These are phyloP conservation scores for Chaetogeoica ovagalla DNA, from an alignment of 2,888 invertebrate genomes.

Conservation along the genomic window DNA sequence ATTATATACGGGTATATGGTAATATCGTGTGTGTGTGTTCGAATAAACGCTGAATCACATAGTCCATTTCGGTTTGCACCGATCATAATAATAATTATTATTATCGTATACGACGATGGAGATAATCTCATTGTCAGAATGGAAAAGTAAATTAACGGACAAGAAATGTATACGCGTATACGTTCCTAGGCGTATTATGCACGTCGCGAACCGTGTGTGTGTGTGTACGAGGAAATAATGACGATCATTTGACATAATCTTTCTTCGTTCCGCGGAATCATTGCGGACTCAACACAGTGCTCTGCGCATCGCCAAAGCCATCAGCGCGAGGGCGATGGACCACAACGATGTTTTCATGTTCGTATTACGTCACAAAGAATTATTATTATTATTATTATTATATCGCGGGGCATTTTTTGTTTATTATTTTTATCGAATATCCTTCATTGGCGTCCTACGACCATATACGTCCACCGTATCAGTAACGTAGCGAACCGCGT, in stretches of 20 bases:
- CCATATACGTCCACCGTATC: too few species aligned
- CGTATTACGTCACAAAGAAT: too few species aligned
- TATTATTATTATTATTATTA: too few species aligned
- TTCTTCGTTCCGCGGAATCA: background rate
- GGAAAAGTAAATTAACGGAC: conserved; percentile 12
- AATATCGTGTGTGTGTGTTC: conserved; percentile 19
- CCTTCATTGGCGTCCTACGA: too few species aligned
- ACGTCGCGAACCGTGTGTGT: too few species aligned
- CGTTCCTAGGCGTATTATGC: background rate
- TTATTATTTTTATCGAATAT: too few species aligned
- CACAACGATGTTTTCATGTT: background rate
- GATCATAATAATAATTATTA: conserved; percentile 29
- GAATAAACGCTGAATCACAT: conserved; percentile 52
- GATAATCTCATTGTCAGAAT: conserved; percentile 10
- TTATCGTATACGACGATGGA: background rate
- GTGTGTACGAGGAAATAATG: background rate
- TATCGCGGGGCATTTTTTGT: too few species aligned
- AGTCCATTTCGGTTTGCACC: conserved; percentile 50
- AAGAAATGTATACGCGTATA: background rate
- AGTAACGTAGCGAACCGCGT: too few species aligned
- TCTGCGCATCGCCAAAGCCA: background rate
- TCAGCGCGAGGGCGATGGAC: background rate
- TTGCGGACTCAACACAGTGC: too few species aligned
- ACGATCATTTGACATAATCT: conserved; percentile 13
- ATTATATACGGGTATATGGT: conserved; percentile 45